Base-by-base conservation (phyloP, 2,113 vertebrate species). In the Lynx canadensis region DNA sequence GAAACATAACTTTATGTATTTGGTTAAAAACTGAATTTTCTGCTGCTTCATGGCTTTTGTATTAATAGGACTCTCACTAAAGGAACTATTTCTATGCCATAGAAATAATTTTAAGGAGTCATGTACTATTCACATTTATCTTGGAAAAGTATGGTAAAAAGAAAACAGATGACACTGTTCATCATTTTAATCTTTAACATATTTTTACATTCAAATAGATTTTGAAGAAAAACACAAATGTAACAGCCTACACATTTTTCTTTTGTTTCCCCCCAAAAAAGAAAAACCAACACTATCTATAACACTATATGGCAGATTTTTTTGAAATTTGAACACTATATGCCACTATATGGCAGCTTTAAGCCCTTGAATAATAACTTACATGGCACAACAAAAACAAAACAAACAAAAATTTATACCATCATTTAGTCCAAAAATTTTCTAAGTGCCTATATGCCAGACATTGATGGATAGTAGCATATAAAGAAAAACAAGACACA, bases 71-170 rank as follows among this genome's bases (percentile, higher is more conserved):
- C 38, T 71, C 68, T 78, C 82, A 95, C 38, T 96, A 92, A 93
- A 95, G 89, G 60, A 87, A 81, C 25, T 95, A 94, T 79, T 93
- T 92, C 55, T 96, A 95, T 57, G 74, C 27, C 48, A 85, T 0
- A 90, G 57, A 92, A 92, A 96, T 96, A 96, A 96, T 92, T 92
- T 90, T 89, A 91, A 84, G 71, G n/a, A 96, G 57, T 97, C 57
- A 91, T 68, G 45, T 84, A 36, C 65, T 89, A 89, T 65, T 97
- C n/a, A 82, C 14, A 96, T 97, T 95, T 91, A 95, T 89, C 93
- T 97, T 91, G 79, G 82, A 95, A 82, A 94, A 92, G 66, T 76
- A 78, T 9, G 31, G n/a, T 88, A 52, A 95, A 95, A 94, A 50
- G 55, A 94, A 88, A 48, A 95, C 91, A 80, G 68, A 76, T 52